Percentiles rank a stretch among this genome's conserved stretches.
These are phyloP conservation scores for Tenebrio molitor DNA, from an alignment of 1,140 invertebrate genomes.

Conservation along the genomic window DNA sequence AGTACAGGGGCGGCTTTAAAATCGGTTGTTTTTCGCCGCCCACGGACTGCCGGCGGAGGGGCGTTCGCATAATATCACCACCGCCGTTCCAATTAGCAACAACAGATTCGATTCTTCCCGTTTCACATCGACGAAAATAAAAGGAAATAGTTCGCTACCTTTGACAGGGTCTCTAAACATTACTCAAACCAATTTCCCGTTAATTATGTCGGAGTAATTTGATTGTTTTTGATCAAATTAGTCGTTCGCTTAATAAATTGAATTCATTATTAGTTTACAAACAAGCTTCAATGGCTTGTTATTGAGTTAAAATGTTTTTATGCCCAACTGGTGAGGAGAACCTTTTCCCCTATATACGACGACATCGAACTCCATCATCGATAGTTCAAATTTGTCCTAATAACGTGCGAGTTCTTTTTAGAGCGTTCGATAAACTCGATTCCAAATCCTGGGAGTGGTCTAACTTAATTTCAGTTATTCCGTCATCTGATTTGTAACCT, in stretches of 20 bases:
- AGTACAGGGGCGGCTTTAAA: constrained; percentile 27
- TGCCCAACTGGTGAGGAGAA: background rate
- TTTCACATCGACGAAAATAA: constrained; percentile 29
- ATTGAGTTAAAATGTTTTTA: constrained; percentile 33
- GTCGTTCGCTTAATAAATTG: constrained; percentile 46
- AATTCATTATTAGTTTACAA: constrained; percentile 47
- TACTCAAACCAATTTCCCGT: constrained; percentile 45
- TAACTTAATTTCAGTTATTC: constrained; percentile 18
- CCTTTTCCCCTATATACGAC: no score
- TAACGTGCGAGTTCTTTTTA: constrained; percentile 21
- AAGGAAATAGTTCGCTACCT: constrained; percentile 42
- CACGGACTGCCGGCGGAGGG: background rate
- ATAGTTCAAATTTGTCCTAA: constrained; percentile 18
- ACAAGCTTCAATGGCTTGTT: constrained; percentile 39
- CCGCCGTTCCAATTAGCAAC: constrained; percentile 23
- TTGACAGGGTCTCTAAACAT: constrained; percentile 42
- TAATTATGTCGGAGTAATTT: constrained; percentile 45
- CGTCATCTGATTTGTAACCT: constrained; percentile 30
- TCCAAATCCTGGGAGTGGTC: background rate
- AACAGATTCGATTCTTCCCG: constrained; percentile 39
- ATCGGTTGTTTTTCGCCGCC: constrained; percentile 27
- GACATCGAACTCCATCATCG: background rate
- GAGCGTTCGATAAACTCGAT: constrained; percentile 20
- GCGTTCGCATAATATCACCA: constrained; percentile 10
- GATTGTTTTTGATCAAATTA: constrained; percentile 47